Evolutionary conservation across 2,888 invertebrate genomes (phyloP), one percentile per base, ranked within the genome.

Genomic region (Nephrotoma appendiculata): DNA sequence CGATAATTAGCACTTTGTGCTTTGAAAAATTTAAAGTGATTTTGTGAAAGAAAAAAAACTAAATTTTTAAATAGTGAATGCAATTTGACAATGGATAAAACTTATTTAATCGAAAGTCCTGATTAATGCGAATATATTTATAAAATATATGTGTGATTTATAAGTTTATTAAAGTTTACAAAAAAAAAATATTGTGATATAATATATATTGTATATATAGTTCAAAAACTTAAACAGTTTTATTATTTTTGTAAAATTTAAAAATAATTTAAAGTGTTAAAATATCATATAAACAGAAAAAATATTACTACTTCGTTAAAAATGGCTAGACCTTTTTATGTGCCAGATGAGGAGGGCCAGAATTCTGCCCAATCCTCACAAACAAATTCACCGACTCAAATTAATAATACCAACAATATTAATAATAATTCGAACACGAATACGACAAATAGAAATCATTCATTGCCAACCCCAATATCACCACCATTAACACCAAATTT

Each of bases 301-400:
- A 41, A 11, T 12, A 83, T 31, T 31, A 84, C 41, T 42, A 84
- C 31, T 1, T 31, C 31, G 31, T 86, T 48, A 87, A 86, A 87
- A 89, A 92, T 92, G 91, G 91, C 91, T 89, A 91, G 91, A 90
- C 91, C 91, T 89, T 92, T 92, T 89, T 91, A 90, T 89, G 89
- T 91, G 90, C 91, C 92, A 89, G 91, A 91, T 89, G 91, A 90
- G 89, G 89, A 89, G 89, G 91, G 91, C 89, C 87, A 86, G 31
- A 86, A 41, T 57, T 84, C 86, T 48, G 85, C 48, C 19, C 48
- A 86, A 19, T 89, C 88, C 89, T 89, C 87, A 89, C 89, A 88
- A 89, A 89, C 88, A 90, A 90, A 85, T 88, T 89, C 42, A 89
- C 89, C 88, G 71, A 86, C 83, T 19, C 87, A 71, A 86, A 86